Base-by-base conservation (phyloP, 2,113 vertebrate species). In the Notarius lentiginosus region DNA sequence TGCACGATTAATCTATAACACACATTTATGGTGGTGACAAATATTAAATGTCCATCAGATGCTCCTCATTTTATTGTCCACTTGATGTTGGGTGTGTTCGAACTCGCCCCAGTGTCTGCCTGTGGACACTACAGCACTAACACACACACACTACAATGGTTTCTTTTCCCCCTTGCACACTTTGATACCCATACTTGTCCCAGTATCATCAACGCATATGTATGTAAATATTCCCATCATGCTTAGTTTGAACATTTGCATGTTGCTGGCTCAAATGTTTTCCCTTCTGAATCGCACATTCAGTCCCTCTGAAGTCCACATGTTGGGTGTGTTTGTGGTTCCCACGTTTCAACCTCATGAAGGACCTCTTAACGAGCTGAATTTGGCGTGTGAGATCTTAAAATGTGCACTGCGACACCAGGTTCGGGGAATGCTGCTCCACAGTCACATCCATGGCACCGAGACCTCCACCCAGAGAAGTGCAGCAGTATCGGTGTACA, bases 41-140 rank as follows among this genome's bases (percentile, higher is more conserved):
- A 72, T 56, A 58, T 58, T 5, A 30, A 17, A 79, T 61, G 15
- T 82, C 56, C 18, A 15, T 70, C 83, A 83, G 51, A 60, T 85
- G 82, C 65, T 84, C 7, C 17, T 41, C 41, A 2, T 70, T 76
- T 73, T 66, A 87, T 87, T 89, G 85, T 89, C 53, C 70, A 76
- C 30, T 18, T 79, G 53, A 60, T 86, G 7, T 68, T 87, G 88
- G 88, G 88, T 89, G 86, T 89, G 88, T 87, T 89, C 82, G 82
- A 85, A 77, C 41, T 65, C 70, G 56, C 61, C 79, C 75, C 41
- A 8, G 41, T 24, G 6, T 79, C 75, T 86, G 76, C 24, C 76
- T 79, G 75, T 58, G 53, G 56, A 65, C n/a, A 60, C 75, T 70
- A 49, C 65, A 81, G 24, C 63, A 65, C 22, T 61, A 73, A 22